Percentiles rank a stretch among this genome's conserved stretches.
These are phyloP conservation scores for Branchipolynoe longqiensis DNA, from an alignment of 2,888 invertebrate species.

Conservation along the genomic window DNA sequence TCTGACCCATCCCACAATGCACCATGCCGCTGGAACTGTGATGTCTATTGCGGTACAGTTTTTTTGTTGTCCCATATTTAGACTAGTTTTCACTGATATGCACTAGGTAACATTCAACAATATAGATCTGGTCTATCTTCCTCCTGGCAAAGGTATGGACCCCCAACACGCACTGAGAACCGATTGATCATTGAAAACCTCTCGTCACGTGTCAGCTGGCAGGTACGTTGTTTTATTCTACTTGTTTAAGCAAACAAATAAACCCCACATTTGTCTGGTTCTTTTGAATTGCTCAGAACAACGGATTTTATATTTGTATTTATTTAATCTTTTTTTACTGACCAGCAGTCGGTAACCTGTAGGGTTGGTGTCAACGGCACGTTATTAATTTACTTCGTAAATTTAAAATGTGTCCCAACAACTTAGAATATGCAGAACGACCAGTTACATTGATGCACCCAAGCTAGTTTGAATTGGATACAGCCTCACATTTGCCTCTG, in stretches of 20 bases:
- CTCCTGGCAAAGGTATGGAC: slow-evolving; percentile 98
- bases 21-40: too few relatives aligned
- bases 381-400: not conserved
- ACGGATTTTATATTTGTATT: not conserved
- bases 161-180: slow-evolving; percentile 97
- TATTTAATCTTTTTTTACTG: not conserved
- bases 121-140: too few relatives aligned
- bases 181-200: slow-evolving; percentile 98
- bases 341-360: too few relatives aligned
- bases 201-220: slow-evolving; percentile 99
- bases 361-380: not conserved
- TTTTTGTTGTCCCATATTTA: too few relatives aligned
- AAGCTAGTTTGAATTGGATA: too few relatives aligned
- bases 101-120: too few relatives aligned
- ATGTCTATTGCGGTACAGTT: too few relatives aligned
- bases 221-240: slow-evolving; percentile 88
- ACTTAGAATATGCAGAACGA: too few relatives aligned
- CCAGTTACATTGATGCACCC: too few relatives aligned
- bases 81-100: too few relatives aligned
- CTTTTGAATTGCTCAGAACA: not conserved
- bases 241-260: not conserved
- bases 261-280: not conserved
- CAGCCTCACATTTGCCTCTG: too few relatives aligned
- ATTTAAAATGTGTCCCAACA: not conserved
- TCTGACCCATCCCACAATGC: too few relatives aligned